Base-by-base conservation (phyloP, 2,888 invertebrate genomes). In the Rapana venosa region DNA sequence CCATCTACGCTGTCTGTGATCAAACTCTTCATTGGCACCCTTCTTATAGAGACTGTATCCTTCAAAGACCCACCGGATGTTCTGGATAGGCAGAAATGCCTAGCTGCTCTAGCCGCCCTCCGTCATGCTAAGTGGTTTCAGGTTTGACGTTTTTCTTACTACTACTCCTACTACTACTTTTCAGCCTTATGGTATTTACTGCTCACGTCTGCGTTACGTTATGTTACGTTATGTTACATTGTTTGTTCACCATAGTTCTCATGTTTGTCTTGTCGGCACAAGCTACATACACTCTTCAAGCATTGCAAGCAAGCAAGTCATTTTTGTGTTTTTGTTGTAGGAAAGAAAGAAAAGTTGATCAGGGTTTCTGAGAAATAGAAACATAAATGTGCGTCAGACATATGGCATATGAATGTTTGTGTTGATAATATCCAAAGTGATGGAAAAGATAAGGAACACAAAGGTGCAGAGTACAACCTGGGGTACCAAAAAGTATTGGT, bases 101-200 rank as follows among this genome's bases (percentile, higher is more conserved):
- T 99, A 97, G 98, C 99, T 97, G 99, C 99, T 97, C 98, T 99
- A 97, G 99, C 99, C 97, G 98, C 98, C 97, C 98, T 99, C 97
- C 98, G 99, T 97, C 99, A 99, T 98, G 98, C 99, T 97, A 99
- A 99, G 97, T 99, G 99, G 99, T 99, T 99, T 98, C 99, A 99
- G 98, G 99, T 99, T 97, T 97, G 97, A 95, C 93, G 93, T 93
- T 93, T 93, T 92, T 93, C 93, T 94, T 90, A 26, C 47, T 8
- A 5, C 47, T 94, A 85, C 85, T 58, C n/a, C 85, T 58, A 93
- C 92, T 93, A 56, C 89, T 88, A 84, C 88, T 90, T 90, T 90
- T 90, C 89, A 86, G 86, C 89, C 89, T 90, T 90, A 90, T 89
- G 89, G 85, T 81, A 81, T 66, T 66, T 93, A 58, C 35, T 11